phyloP scores from a whole-genome alignment of 2,888 invertebrate species.

The Luperina nickerlii region DNA sequence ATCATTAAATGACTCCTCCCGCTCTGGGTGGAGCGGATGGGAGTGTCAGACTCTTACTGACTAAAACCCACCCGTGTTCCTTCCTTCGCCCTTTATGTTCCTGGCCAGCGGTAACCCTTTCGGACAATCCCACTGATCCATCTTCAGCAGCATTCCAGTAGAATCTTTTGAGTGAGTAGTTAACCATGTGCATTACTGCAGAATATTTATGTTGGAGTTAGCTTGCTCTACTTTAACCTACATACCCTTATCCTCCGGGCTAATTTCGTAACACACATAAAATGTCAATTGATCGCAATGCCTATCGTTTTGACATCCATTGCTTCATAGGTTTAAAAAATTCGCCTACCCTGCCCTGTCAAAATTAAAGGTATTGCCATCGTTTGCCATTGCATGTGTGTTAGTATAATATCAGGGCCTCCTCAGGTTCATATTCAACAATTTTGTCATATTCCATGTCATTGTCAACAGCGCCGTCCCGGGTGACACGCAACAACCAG shows the following conservation, averaged over 20 bases:
- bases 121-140: no score
- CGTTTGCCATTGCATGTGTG: not conserved
- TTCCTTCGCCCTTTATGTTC: no score
- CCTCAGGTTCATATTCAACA: not conserved
- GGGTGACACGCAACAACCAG: conserved; percentile 89
- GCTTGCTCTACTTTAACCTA: not conserved
- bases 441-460: not conserved
- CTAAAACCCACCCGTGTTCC: no score
- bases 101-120: no score
- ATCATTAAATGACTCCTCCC: no score
- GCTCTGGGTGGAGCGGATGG: no score
- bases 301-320: no score
- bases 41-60: no score
- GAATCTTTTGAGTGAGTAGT: not conserved
- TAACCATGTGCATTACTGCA: not conserved
- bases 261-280: not conserved
- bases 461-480: conserved; percentile 81
- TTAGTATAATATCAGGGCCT: not conserved
- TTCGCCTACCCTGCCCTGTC: not conserved
- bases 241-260: not conserved
- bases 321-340: not conserved
- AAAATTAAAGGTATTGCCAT: not conserved
- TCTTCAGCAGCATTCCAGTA: not conserved
- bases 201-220: not conserved
- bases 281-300: not conserved